Base-by-base conservation (phyloP, 1,140 invertebrate genomes). In the Brachionus angularis region DNA sequence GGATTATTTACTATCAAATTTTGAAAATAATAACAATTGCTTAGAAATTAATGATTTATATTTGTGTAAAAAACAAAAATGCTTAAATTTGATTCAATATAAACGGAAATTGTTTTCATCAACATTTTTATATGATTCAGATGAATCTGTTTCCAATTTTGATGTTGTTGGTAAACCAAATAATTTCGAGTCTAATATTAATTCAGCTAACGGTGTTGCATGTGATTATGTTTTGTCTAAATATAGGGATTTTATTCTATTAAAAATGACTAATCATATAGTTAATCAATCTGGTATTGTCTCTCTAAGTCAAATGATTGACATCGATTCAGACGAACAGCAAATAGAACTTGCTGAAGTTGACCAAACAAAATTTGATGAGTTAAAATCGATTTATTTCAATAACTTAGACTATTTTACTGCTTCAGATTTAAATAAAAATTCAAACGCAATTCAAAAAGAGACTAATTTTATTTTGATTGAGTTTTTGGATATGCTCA, bases 61-160 rank as follows among this genome's bases (percentile, higher is more conserved):
- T n/a, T n/a, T 16, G 31, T 47, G 18, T 33, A 7, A 18, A 67
- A 34, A 21, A 25, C 7, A 23, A 67, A 18, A 34, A 14, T 47
- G 12, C 31, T n/a, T 50, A 27, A 36, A 67, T 50, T 47, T 67
- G 33, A 58, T 58, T 23, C 62, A 67, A 27, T 67, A 29, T 27
- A 67, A 50, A 16, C 18, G 62, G n/a, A 39, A 42, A 3, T 33
- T 67, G 62, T 34, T 67, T 18, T 31, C 62, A 8, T 14, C 29
- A 7, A 34, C 42, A 5, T 67, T 67, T 50, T 50, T 67, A n/a
- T 67, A 67, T 33, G 62, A 67, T 50, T 33, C 62, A 16, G 62
- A 67, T 10, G 21, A 33, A 12, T 39, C 53, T 12, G 1, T 25
- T 4, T 10, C 18, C 23, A 2, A 33, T 14, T 42, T 42, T n/a